Conservation (phyloP, 2,888 invertebrate genomes). For the Eudasyphora cyanicolor region DNA sequence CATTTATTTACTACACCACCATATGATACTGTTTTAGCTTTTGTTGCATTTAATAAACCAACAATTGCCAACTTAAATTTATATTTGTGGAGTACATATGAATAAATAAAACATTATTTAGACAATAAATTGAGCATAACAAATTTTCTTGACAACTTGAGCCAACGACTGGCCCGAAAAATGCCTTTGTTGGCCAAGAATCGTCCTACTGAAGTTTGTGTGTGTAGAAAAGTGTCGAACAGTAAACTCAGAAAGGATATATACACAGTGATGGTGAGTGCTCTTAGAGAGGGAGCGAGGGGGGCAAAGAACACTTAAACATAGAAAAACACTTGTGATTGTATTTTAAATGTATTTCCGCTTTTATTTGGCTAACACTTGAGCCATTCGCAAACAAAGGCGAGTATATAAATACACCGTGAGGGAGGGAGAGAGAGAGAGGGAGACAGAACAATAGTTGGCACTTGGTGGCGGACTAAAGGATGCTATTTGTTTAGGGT, state of each 20-base stretch:
- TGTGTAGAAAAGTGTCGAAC: no score
- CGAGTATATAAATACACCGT: not conserved
- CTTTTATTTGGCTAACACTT: slow-evolving; percentile 65
- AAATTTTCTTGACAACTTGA: slow-evolving; percentile 59
- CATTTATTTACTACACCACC: not conserved
- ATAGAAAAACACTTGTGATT: slow-evolving; percentile 64
- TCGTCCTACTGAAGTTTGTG: not conserved
- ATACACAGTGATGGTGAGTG: not conserved
- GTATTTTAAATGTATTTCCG: slow-evolving; percentile 66
- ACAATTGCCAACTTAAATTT: not conserved
- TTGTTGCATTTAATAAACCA: slow-evolving; percentile 11
- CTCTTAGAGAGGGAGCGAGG: not conserved
- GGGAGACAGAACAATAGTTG: not conserved
- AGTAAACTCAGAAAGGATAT: slow-evolving; percentile 29
- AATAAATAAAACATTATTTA: slow-evolving; percentile 57
- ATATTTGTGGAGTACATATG: not conserved
- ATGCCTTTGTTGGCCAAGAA: slow-evolving; percentile 48
- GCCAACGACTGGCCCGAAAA: slow-evolving; percentile 30
- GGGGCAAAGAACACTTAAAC: slow-evolving; percentile 43
- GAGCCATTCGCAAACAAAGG: slow-evolving; percentile 17
- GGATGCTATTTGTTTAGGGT: slow-evolving; percentile 18
- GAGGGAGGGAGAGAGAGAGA: not conserved
- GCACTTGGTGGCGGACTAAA: not conserved
- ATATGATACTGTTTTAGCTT: not conserved
- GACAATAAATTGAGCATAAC: slow-evolving; percentile 65